Conservation (phyloP, 1,140 invertebrate species). For the Hesperophylax magnus region DNA sequence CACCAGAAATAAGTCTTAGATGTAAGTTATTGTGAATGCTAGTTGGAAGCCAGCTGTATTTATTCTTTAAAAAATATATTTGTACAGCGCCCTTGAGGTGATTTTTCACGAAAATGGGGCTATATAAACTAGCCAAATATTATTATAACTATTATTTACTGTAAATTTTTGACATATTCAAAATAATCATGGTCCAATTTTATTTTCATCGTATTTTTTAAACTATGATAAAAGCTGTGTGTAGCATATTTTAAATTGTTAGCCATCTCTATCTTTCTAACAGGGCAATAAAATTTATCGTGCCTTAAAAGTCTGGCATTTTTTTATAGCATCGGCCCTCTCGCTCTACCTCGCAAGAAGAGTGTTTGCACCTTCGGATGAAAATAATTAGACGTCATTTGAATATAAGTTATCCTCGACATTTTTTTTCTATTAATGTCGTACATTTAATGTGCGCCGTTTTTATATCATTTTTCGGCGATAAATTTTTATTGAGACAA, state of each 20-base stretch:
- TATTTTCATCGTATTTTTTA: too few relatives aligned
- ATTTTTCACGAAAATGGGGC: too few relatives aligned
- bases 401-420: slow-evolving; percentile 49
- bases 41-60: too few relatives aligned
- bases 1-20: too few relatives aligned
- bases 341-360: slow-evolving; percentile 30
- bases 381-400: slow-evolving; percentile 52
- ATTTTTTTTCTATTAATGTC: slow-evolving; percentile 41
- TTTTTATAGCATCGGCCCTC: slow-evolving; percentile 40
- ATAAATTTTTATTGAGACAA: slow-evolving; percentile 44
- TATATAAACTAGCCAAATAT: too few relatives aligned
- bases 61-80: too few relatives aligned
- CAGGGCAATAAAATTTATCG: slow-evolving; percentile 51
- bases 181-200: too few relatives aligned
- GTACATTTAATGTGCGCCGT: slow-evolving; percentile 44
- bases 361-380: slow-evolving; percentile 47
- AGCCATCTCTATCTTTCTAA: slow-evolving; percentile 42
- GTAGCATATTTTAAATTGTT: background rate
- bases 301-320: slow-evolving; percentile 43
- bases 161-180: too few relatives aligned
- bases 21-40: too few relatives aligned
- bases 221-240: too few relatives aligned
- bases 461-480: slow-evolving; percentile 46
- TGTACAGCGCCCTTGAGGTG: too few relatives aligned
- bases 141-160: too few relatives aligned